These are phyloP conservation scores for Schrankia costaestrigalis DNA, from an alignment of 2,888 invertebrate species.

Conservation along the genomic window DNA sequence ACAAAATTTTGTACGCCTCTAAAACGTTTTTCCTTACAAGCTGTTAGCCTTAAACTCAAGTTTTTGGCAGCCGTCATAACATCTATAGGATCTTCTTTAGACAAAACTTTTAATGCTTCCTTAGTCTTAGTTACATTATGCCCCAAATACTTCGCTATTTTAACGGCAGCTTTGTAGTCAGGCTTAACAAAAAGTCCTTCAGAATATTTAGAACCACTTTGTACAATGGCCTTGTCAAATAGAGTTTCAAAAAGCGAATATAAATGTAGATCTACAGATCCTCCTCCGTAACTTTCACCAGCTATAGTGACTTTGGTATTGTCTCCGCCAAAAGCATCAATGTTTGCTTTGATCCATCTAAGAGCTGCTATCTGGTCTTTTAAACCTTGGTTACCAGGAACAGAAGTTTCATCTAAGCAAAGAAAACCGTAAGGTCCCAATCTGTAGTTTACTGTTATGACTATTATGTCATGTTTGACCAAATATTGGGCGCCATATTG, in stretches of 20 bases:
- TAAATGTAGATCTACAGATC: constrained; percentile 51
- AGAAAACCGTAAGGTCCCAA: constrained; percentile 63
- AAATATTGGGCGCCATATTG: constrained; percentile 49
- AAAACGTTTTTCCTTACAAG: constrained; percentile 42
- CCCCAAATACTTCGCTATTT: constrained; percentile 45
- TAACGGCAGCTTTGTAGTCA: constrained; percentile 38
- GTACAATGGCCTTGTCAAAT: constrained; percentile 49
- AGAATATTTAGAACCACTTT: constrained; percentile 47
- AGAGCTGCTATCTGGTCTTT: constrained; percentile 57
- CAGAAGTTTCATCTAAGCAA: constrained; percentile 46
- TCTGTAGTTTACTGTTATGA: constrained; percentile 52
- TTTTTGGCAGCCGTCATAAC: constrained; percentile 39
- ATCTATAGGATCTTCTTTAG: constrained; percentile 33
- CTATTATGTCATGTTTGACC: constrained; percentile 43
- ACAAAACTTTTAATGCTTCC: constrained; percentile 42
- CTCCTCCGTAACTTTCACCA: constrained; percentile 60
- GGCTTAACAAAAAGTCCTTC: constrained; percentile 36
- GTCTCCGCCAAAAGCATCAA: constrained; percentile 55
- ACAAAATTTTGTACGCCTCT: constrained; percentile 35
- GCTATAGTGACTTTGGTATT: constrained; percentile 47
- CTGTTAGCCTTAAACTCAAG: constrained; percentile 29
- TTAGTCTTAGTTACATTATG: constrained; percentile 22
- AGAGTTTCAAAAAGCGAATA: constrained; percentile 40
- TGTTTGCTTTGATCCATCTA: constrained; percentile 54
- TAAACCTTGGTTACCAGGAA: constrained; percentile 54